phyloP scores from a whole-genome alignment of 2,797 vertebrate species.

The Sebastes alutus region DNA sequence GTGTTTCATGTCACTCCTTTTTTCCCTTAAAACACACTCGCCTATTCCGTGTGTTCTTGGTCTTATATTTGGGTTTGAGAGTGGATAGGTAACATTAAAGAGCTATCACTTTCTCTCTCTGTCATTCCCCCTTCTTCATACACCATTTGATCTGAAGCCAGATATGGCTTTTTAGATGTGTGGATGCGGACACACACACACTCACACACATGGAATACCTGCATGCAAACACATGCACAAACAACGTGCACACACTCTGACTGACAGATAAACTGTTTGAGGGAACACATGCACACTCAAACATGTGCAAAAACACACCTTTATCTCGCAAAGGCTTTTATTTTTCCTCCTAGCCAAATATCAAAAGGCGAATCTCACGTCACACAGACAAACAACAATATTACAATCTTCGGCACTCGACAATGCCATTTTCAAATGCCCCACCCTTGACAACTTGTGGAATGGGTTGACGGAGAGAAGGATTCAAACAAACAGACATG shows the following conservation, averaged over 20 bases:
- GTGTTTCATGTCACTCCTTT: constrained; percentile 77
- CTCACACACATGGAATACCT: constrained; percentile 25
- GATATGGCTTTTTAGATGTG: constrained; percentile 80
- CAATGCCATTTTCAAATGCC: constrained; percentile 67
- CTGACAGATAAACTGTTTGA: constrained; percentile 75
- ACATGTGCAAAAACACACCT: constrained; percentile 69
- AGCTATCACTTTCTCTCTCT: constrained; percentile 75
- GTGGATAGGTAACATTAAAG: constrained; percentile 81
- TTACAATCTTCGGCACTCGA: constrained; percentile 59
- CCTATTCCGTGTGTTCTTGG: constrained; percentile 71
- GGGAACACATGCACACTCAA: constrained; percentile 54
- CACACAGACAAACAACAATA: constrained; percentile 68
- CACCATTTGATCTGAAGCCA: constrained; percentile 79
- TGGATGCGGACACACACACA: constrained; percentile 65
- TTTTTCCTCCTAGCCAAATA: constrained; percentile 71
- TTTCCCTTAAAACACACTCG: constrained; percentile 72
- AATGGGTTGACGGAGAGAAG: constrained; percentile 63
- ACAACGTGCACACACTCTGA: constrained; percentile 49
- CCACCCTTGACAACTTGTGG: constrained; percentile 73
- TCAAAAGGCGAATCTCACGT: constrained; percentile 70
- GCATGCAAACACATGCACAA: constrained; percentile 53
- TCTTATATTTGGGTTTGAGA: constrained; percentile 81
- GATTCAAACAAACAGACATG: constrained; percentile 71
- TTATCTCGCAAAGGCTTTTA: constrained; percentile 70
- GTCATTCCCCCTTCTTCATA: constrained; percentile 78